Percentiles rank a stretch among this genome's conserved stretches.
Conservation (phyloP, 1,140 invertebrate species). For the Geopemphigus sp. region DNA sequence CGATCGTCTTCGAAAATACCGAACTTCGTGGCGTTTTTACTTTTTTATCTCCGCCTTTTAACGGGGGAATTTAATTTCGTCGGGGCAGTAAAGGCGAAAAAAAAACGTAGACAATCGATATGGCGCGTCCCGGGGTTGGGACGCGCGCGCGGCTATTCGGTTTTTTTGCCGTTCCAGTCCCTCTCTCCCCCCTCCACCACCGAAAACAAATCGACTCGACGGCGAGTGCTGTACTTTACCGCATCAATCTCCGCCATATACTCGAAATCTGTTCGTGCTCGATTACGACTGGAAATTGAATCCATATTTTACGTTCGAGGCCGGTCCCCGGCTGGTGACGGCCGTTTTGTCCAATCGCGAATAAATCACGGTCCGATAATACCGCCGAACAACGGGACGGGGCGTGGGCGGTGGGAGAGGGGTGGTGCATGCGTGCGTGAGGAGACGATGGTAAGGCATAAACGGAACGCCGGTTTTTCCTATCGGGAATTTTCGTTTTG, state of each 20-base stretch:
- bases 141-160: background rate
- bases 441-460: background rate
- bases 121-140: background rate
- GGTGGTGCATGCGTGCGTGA: too few species aligned
- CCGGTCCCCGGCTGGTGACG: constrained; percentile 22
- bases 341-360: constrained; percentile 37
- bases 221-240: background rate
- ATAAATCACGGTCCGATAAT: constrained; percentile 31
- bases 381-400: too few species aligned
- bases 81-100: background rate
- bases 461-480: too few species aligned
- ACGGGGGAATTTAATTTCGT: background rate
- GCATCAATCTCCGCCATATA: constrained; percentile 28
- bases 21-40: too few species aligned
- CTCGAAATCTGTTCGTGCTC: constrained; percentile 28
- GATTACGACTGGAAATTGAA: constrained; percentile 46
- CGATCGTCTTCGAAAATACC: too few species aligned
- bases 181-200: background rate
- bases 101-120: background rate
- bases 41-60: background rate
- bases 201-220: constrained; percentile 31
- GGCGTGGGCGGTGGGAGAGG: too few species aligned
- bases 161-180: too few species aligned
- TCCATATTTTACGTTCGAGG: constrained; percentile 32
- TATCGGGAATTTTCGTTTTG: too few species aligned